Evolutionary conservation across 1,140 invertebrate genomes (phyloP), one percentile per base, ranked within the genome.

Genomic region (Mesaphorura yosii): DNA sequence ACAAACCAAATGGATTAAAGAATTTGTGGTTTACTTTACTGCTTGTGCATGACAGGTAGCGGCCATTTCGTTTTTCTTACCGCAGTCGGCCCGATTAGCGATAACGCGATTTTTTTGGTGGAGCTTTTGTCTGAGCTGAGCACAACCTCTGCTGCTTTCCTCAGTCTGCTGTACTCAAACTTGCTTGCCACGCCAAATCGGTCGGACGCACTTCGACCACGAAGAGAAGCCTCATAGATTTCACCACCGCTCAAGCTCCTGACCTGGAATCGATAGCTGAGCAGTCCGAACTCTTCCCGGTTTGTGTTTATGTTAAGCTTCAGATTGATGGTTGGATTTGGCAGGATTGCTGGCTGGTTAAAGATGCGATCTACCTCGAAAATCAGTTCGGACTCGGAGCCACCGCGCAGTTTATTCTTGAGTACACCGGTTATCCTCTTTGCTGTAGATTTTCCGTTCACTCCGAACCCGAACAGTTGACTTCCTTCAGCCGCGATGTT

Each of bases 311-410:
- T 40, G 2, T 0, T 27, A 15, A 55, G 29, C 22, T 26, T 45
- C 3, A 59, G 19, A 14, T 28, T 48, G 23, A 55, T n/a, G 31
- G 48, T 56, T 0, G 53, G 53, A n/a, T n/a, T n/a, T n/a, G n/a
- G n/a, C n/a, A n/a, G n/a, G n/a, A n/a, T n/a, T n/a, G n/a, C n/a
- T n/a, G n/a, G n/a, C n/a, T n/a, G n/a, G n/a, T n/a, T n/a, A 15
- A 52, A 41, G 42, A 49, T 34, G 12, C 48, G 45, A 20, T 56
- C 49, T 48, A 41, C 45, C 10, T 52, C 53, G 1, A 59, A 19
- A 28, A 44, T 49, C 10, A 59, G 7, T 44, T 52, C 47, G 25
- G 47, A 17, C 1, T 44, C 27, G 4, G 23, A 38, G 48, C 50
- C 49, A 5, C 38, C 23, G 22, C 25, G 19, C 29, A 44, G 22